phyloP scores from a whole-genome alignment of 2,113 vertebrate genomes.

The Castor canadensis region DNA sequence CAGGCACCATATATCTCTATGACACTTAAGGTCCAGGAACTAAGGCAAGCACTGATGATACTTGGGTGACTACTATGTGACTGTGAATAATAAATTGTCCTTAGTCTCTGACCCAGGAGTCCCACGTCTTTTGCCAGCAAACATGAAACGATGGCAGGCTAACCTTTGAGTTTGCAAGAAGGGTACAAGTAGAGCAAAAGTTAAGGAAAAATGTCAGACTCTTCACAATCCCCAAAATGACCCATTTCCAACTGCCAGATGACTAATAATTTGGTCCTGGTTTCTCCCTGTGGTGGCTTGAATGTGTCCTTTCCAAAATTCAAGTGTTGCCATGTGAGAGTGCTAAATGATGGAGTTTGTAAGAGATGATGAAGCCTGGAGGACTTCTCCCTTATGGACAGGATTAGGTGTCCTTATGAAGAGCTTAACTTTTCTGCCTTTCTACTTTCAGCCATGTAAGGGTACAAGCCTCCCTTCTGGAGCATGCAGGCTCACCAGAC shows the following conservation, averaged over 20 bases:
- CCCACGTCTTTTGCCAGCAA: background rate
- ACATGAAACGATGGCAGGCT: background rate
- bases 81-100: background rate
- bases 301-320: background rate
- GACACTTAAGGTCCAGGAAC: background rate
- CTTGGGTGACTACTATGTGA: background rate
- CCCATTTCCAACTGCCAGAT: background rate
- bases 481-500: background rate
- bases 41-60: background rate
- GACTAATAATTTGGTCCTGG: background rate
- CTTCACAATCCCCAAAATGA: background rate
- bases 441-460: background rate
- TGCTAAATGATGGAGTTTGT: background rate
- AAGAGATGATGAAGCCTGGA: background rate
- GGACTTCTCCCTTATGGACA: background rate
- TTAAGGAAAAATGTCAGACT: background rate
- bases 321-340: background rate
- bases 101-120: background rate
- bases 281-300: background rate
- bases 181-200: background rate
- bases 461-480: background rate
- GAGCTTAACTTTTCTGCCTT: background rate
- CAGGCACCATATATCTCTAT: fast-evolving
- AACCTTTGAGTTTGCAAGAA: background rate
- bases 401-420: background rate